Evolutionary conservation across 2,888 invertebrate species (phyloP), one percentile per base, ranked within the genome.

Genomic region (Aricia artaxerxes): DNA sequence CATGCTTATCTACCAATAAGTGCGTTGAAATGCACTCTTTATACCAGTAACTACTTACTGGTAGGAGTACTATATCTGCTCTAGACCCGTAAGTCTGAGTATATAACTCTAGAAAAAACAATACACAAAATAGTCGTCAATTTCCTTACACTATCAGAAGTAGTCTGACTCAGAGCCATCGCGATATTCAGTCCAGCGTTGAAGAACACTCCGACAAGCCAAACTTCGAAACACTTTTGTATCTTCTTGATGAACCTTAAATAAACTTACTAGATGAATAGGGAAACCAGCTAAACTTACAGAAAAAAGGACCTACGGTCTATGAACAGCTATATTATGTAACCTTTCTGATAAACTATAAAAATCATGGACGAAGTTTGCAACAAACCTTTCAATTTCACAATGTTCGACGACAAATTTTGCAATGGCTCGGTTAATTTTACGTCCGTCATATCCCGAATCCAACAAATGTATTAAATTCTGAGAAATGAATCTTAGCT

Each of bases 201-300:
- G 35, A 82, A 49, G 73, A 84, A 84, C 7, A 83, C 82, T 5
- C 82, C 80, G 9, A 79, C 81, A 6, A 84, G 80, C 84, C 84
- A 84, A 6, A 81, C 72, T 76, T 82, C 83, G 61, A 83, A 85
- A 77, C 83, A 82, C n/a, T 80, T 81, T 77, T 82, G 78, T 24
- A 84, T 80, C 60, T 82, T 79, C 35, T 78, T 76, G 31, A 82
- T 81, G 35, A 82, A 82, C 24, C 83, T 85, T 78, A 79, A 85
- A 83, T 69, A 24, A 76, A 1, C 4, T 3, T 38, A 69, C 16
- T 16, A 57, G 13, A 2, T 53, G 49, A 49, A 40, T 44, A 9
- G 2, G 9, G 2, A 9, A 44, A 44, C 1, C 44, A 44, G 44
- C 2, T 44, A 9, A 44, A 44, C 44, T 9, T 9, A 44, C 40